Evolutionary conservation across 1,140 invertebrate species (phyloP), one percentile per base, ranked within the genome.

Genomic region (Metopolophium dirhodum): DNA sequence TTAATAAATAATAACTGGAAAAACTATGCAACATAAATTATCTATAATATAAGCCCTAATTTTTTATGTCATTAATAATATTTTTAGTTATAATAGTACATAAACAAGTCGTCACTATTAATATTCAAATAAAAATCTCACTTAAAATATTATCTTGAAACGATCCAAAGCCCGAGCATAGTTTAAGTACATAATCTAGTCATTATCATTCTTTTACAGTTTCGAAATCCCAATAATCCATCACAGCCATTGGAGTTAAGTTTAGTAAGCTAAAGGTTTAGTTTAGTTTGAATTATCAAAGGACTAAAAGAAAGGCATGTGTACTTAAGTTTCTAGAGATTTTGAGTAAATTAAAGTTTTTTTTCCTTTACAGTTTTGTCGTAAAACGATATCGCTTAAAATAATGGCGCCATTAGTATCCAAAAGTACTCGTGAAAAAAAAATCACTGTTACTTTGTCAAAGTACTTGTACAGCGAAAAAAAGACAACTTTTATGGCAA

Each of bases 401-500:
- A 90, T 90, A 68, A 90, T 68, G 57, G 57, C 1, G 26, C 89
- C 54, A 68, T 90, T 90, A 90, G 54, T 90, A 68, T n/a, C 89
- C 89, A 68, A 68, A 90, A 90, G 54, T 68, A 68, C 37, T 90
- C 7, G 88, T 2, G 23, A 61, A 61, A 90, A 90, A 54, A 90
- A 90, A 90, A 90, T 90, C 89, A 45, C 89, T 45, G 54, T 68
- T 90, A 90, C 89, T 90, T 61, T 90, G 7, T 68, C 89, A 61
- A 90, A 68, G 54, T n/a, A 68, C 26, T 68, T n/a, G 9, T 57
- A 23, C 22, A 11, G 30, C 1, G 37, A 22, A 90, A 90, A 57
- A 77, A 90, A 90, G 54, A 68, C 37, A n/a, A 90, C 37, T 90
- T 57, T 57, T 41, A 37, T 26, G 51, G 49, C 87, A 35, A 89